Base-by-base conservation (phyloP, 2,888 invertebrate species). In the Argyresthia albistria region DNA sequence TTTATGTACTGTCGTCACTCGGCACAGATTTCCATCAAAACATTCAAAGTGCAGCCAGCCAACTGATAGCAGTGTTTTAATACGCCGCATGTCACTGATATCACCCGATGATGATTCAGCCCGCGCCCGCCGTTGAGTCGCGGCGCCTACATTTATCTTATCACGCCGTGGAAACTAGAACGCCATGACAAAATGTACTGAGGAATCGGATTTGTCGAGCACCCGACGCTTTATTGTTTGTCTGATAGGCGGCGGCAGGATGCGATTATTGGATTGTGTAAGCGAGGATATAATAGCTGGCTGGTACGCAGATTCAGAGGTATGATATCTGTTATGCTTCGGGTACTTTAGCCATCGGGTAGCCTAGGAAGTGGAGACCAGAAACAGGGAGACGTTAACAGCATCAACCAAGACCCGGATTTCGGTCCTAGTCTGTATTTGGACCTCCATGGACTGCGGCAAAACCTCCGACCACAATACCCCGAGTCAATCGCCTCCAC, bases 141-240 rank as follows among this genome's bases (percentile, higher is more conserved):
- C 46, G 25, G 45, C 46, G 46, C 46, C 46, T 46, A 46, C n/a
- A 8, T 14, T 43, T 25, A 37, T 37, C 48, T 48, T 48, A 48
- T 48, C 48, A 48, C 48, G 25, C 37, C 48, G 48, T 48, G 48
- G 48, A 48, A 48, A 48, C 48, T 48, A 15, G 48, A 9, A 14
- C 48, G 10, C 14, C 9, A 15, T n/a, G n/a, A 25, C 46, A 35
- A 39, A 11, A 9, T 39, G n/a, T 25, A 25, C 11, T n/a, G 1
- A 25, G 16, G n/a, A 46, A 25, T 8, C 47, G 9, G 47, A 47
- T 47, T 47, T 47, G 35, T 47, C 35, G 35, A 9, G 36, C 25
- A 47, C 12, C n/a, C 10, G 4, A 35, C 47, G 10, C 48, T 14
- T 35, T 35, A 35, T 46, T n/a, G 25, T 25, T 48, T 12, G 12